Evolutionary conservation across 1,140 invertebrate genomes (phyloP), one percentile per base, ranked within the genome.

Genomic region (Ips nitidus): DNA sequence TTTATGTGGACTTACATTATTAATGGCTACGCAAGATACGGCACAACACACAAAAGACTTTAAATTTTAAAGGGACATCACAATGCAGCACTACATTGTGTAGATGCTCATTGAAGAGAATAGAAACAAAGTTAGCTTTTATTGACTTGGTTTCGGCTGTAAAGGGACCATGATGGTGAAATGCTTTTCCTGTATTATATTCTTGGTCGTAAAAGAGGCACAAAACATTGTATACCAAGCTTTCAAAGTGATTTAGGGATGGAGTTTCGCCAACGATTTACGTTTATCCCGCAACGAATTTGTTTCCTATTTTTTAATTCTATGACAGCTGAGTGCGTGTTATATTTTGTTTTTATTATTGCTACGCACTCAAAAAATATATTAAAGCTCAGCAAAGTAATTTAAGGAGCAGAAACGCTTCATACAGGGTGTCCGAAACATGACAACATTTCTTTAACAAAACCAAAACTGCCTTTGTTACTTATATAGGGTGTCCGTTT

Each of bases 21-120:
- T 70, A 65, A 70, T 65, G 59, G 41, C 38, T 65, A 65, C 55
- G 62, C 69, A 64, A 65, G 69, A 59, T 64, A 66, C 40, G 53
- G 50, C 41, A 36, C 52, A 63, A 57, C 42, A 56, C 38, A 69
- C 42, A 56, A 70, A 65, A 42, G 59, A 40, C 45, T 69, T 69
- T 63, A 63, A 69, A 61, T 61, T 69, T 60, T 69, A 69, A 62
- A 69, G 56, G 64, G 41, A 47, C 43, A 50, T 66, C 43, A 58
- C 64, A 66, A 58, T 58, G 64, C 56, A 57, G 42, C 41, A 59
- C 53, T 57, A 66, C 63, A 65, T 65, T 65, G 63, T 65, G 63
- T 45, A 56, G 39, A 55, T 22, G 42, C 50, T 53, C 63, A 65
- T 65, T 65, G 56, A 67, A 52, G 65, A n/a, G 55, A 67, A 59